Evolutionary conservation across 2,113 vertebrate genomes (phyloP), one percentile per base, ranked within the genome.

Genomic region (Cephalopterus ornatus): DNA sequence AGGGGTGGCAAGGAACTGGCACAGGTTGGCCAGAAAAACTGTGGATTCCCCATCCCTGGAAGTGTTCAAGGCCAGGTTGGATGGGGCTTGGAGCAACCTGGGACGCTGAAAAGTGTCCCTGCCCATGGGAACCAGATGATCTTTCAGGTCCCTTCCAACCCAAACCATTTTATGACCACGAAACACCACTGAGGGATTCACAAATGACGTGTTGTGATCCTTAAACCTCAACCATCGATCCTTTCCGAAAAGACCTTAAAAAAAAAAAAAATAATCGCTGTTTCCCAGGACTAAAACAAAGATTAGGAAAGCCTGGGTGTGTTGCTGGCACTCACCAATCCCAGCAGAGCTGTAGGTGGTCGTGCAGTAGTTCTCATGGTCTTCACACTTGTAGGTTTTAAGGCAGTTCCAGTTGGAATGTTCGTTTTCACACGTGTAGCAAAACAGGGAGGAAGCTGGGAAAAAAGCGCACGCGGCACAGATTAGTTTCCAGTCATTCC

Each of bases 351-450:
- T 95, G 80, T 97, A 96, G 1, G 93, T 95, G 66, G 95, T 97
- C 3, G 0, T 37, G 12, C 96, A 97, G 62, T 2, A 96, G 7
- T 95, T 96, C 80, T 96, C 93, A 27, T 94, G 24, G 20, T 96
- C 89, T 5, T 95, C 89, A 53, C 96, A 97, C 89, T 67, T 97
- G 81, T 96, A 97, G 61, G 65, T 91, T 27, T 72, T 94, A 46
- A 97, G 20, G 32, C 96, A 97, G 93, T 97, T 97, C 96, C 93
- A 95, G 87, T 95, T 96, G 87, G 95, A 96, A 70, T 96, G 95
- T 18, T 97, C 96, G 0, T 95, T 96, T 0, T 97, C 91, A 4
- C 96, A 97, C 0, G 1, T 17, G 62, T 97, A 97, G 62, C 96
- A 97, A 4, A 97, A 95, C 33, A 96, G 77, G 0, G 94, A 97